A percentile compares a stretch with the other conserved stretches of the same genome.
phyloP scores from a whole-genome alignment of 2,888 invertebrate species.

The Arge pagana region DNA sequence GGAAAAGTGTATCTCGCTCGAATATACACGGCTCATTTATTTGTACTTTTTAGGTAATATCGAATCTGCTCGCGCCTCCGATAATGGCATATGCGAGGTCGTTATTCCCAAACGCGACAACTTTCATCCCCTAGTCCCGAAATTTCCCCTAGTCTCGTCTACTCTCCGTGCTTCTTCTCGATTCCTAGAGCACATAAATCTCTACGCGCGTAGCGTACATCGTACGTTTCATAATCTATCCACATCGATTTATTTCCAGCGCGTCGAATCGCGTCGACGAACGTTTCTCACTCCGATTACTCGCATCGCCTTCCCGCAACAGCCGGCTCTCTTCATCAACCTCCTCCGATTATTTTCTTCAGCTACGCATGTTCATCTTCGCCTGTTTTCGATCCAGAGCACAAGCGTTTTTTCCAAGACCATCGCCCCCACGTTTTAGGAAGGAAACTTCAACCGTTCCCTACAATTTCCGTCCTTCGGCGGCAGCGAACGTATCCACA shows the following conservation, averaged over 20 bases:
- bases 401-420: no score
- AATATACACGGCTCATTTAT: no score
- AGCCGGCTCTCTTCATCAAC: conserved; percentile 26
- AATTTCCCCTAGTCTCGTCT: conserved; percentile 16
- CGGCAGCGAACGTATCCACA: not conserved
- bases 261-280: conserved; percentile 39
- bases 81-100: conserved; percentile 15
- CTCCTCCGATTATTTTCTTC: conserved; percentile 42
- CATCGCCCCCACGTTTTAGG: conserved; percentile 27
- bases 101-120: conserved; percentile 19
- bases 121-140: no score
- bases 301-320: not conserved
- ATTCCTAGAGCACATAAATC: not conserved
- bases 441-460: conserved; percentile 36
- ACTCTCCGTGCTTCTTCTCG: not conserved
- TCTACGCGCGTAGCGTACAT: not conserved
- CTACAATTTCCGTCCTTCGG: conserved; percentile 14
- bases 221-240: conserved; percentile 40
- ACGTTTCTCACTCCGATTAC: conserved; percentile 30
- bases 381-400: no score
- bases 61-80: no score
- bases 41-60: no score
- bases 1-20: no score
- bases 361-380: not conserved
- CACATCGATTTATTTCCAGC: conserved; percentile 42